Evolutionary conservation across 2,888 invertebrate species (phyloP).

Genomic region (Habrosyne pyritoides): DNA sequence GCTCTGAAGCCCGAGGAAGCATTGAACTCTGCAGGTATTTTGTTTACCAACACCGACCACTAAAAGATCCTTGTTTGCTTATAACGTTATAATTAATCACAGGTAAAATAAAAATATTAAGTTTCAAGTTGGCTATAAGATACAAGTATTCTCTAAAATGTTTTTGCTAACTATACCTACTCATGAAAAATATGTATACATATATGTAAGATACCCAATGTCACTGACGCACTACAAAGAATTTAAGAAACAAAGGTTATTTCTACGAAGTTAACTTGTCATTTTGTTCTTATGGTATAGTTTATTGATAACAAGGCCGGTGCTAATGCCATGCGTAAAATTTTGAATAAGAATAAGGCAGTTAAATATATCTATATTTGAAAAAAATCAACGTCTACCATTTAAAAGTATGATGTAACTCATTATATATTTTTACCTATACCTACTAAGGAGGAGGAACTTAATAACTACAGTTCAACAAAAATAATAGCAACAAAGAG

Average conservation of each 20-base stretch:
- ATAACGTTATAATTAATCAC: background rate
- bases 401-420: background rate
- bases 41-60: conserved; percentile 49
- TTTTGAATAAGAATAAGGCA: background rate
- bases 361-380: background rate
- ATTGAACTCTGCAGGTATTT: conserved; percentile 61
- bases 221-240: background rate
- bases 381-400: background rate
- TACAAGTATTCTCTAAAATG: too few relatives aligned
- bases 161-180: too few relatives aligned
- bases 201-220: background rate
- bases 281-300: background rate
- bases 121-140: background rate
- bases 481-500: too few relatives aligned
- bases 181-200: too few relatives aligned
- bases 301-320: conserved; percentile 3
- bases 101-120: background rate
- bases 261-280: background rate
- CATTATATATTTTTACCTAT: too few relatives aligned
- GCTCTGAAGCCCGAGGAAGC: conserved; percentile 37
- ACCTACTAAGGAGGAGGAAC: too few relatives aligned
- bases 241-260: background rate
- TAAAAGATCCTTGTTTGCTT: background rate
- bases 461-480: too few relatives aligned
- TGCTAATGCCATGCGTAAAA: background rate